These are phyloP conservation scores for Halcyon malimbica DNA, from an alignment of 2,113 vertebrate genomes.

Conservation along the genomic window DNA sequence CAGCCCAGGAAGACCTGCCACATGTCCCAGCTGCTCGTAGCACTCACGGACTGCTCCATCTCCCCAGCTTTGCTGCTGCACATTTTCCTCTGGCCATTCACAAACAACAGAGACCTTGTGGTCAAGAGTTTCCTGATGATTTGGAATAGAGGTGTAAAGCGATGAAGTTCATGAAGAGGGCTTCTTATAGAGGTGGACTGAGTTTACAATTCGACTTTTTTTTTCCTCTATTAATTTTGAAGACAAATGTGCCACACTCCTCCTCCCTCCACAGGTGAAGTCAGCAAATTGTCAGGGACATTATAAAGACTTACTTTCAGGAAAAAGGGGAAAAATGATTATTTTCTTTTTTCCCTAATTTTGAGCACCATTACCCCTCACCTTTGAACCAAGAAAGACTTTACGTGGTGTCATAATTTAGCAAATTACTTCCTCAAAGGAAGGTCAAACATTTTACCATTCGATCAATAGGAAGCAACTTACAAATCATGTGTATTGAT, in stretches of 20 bases:
- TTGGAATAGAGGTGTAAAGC: neutral
- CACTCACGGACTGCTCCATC: neutral
- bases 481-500: conserved; percentile 96
- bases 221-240: neutral
- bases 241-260: neutral
- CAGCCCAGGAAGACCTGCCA: conserved; percentile 35
- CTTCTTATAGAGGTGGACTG: neutral
- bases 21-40: neutral
- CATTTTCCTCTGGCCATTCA: neutral
- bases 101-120: neutral
- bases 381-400: conserved; percentile 71
- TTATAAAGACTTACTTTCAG: conserved; percentile 13
- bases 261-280: neutral
- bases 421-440: conserved; percentile 79
- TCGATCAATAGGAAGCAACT: conserved; percentile 84
- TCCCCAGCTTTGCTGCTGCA: neutral
- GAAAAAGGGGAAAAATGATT: neutral
- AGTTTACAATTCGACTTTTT: neutral
- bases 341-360: neutral
- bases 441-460: conserved; percentile 88
- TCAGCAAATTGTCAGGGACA: neutral
- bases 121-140: neutral
- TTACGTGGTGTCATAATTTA: conserved; percentile 78
- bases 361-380: conserved; percentile 63
- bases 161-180: neutral